Conservation (phyloP, 1,140 invertebrate species). For the Sycophaga agraensis region DNA sequence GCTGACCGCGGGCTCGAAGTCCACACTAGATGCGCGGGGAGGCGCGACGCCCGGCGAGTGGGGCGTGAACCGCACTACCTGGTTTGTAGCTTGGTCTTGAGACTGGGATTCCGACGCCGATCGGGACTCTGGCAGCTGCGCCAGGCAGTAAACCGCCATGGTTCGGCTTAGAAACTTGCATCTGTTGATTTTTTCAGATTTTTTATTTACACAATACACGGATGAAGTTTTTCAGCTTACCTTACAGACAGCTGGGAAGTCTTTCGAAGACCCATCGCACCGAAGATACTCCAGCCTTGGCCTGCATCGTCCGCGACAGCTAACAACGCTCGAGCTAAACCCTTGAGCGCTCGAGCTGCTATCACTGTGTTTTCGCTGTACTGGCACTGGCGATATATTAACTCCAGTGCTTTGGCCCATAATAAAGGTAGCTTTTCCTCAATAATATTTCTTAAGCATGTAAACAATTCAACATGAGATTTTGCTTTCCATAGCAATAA, state of each 20-base stretch:
- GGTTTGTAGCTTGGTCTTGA: slow-evolving; percentile 37
- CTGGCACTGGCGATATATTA: slow-evolving; percentile 58
- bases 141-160: slow-evolving; percentile 52
- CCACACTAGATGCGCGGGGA: slow-evolving; percentile 35
- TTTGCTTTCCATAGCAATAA: neutral
- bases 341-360: slow-evolving; percentile 56
- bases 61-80: slow-evolving; percentile 42
- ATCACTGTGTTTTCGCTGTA: slow-evolving; percentile 54
- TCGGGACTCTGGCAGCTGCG: slow-evolving; percentile 55
- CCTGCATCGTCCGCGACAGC: slow-evolving; percentile 62
- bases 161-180: slow-evolving; percentile 55
- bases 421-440: slow-evolving; percentile 65
- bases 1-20: slow-evolving; percentile 6
- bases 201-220: neutral
- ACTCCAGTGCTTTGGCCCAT: slow-evolving; percentile 61
- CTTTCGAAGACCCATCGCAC: slow-evolving; percentile 67
- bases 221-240: slow-evolving; percentile 41
- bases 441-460: neutral
- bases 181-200: slow-evolving; percentile 35
- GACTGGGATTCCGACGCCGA: slow-evolving; percentile 40
- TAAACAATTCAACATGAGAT: neutral
- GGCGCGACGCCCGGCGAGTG: slow-evolving; percentile 46
- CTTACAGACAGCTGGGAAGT: slow-evolving; percentile 60
- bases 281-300: slow-evolving; percentile 63
- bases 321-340: slow-evolving; percentile 56